Percentiles rank a stretch among this genome's conserved stretches.
Evolutionary conservation across 2,797 vertebrate species (phyloP).

Genomic region (Prunella strophiata): DNA sequence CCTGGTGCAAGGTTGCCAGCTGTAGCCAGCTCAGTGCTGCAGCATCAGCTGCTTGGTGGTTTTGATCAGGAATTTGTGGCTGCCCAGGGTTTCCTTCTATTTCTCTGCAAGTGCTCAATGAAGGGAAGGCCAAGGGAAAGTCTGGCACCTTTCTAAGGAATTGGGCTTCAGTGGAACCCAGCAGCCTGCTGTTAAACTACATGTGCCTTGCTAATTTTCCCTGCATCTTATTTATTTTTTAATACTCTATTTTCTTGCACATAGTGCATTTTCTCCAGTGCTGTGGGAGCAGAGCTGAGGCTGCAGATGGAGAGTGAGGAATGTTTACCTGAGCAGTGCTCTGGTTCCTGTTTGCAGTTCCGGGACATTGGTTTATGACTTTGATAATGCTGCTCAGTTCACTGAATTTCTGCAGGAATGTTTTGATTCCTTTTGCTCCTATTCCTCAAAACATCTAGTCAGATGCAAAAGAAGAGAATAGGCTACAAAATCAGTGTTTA

Average conservation of each 20-base stretch:
- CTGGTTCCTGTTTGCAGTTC: not conserved
- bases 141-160: not conserved
- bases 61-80: not conserved
- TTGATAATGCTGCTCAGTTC: not conserved
- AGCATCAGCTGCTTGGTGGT: not conserved
- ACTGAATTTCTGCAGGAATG: not conserved
- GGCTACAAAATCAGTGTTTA: not conserved
- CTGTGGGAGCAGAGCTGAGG: not conserved
- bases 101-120: not conserved
- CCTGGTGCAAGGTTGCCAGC: not conserved
- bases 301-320: not conserved
- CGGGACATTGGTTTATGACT: not conserved
- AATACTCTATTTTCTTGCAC: not conserved
- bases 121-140: not conserved
- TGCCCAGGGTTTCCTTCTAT: not conserved
- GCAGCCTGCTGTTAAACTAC: not conserved
- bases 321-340: not conserved
- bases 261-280: not conserved
- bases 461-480: not conserved
- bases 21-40: slow-evolving; percentile 7
- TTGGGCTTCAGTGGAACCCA: not conserved
- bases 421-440: not conserved
- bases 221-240: not conserved
- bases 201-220: not conserved
- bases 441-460: not conserved